These are phyloP conservation scores for Drosophila trapezifrons DNA, from an alignment of 1,140 invertebrate genomes.

Conservation along the genomic window DNA sequence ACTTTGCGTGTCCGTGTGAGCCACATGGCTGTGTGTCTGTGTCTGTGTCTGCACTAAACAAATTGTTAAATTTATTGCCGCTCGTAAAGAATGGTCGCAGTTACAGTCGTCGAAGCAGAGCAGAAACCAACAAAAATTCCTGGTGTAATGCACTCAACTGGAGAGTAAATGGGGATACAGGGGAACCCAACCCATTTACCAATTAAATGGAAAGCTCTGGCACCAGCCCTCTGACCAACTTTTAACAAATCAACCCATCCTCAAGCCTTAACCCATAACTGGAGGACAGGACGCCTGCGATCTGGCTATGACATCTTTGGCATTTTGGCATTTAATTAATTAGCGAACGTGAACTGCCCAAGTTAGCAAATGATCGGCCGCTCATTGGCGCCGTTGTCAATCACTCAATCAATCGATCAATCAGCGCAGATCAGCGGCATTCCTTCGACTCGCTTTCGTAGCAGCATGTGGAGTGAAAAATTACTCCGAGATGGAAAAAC, in stretches of 20 bases:
- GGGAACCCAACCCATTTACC: constrained; percentile 1
- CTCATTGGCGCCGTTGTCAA: constrained; percentile 81
- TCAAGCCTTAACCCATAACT: constrained; percentile 11
- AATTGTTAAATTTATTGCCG: constrained; percentile 82
- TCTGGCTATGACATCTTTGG: constrained; percentile 56
- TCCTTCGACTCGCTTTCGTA: constrained; percentile 48
- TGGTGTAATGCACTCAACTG: constrained; percentile 47
- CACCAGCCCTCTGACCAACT: constrained; percentile 25
- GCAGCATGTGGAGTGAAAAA: constrained; percentile 74
- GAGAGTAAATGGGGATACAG: constrained; percentile 4
- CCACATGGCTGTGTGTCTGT: constrained; percentile 26
- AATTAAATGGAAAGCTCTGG: constrained; percentile 30
- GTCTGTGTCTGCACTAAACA: constrained; percentile 72
- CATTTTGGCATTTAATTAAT: constrained; percentile 76
- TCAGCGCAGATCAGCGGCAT: constrained; percentile 64
- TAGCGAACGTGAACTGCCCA: constrained; percentile 67
- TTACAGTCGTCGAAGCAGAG: constrained; percentile 48
- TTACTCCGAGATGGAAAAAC: constrained; percentile 50
- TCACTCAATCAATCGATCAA: constrained; percentile 81
- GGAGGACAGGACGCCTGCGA: constrained; percentile 21
- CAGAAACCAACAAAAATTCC: constrained; percentile 27
- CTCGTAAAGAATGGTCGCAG: constrained; percentile 79
- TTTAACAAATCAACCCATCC: constrained; percentile 29
- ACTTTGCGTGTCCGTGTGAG: constrained; percentile 64
- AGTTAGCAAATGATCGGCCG: constrained; percentile 39